Base-by-base conservation (phyloP, 2,797 vertebrate species). In the Aselliscus stoliczkanus region DNA sequence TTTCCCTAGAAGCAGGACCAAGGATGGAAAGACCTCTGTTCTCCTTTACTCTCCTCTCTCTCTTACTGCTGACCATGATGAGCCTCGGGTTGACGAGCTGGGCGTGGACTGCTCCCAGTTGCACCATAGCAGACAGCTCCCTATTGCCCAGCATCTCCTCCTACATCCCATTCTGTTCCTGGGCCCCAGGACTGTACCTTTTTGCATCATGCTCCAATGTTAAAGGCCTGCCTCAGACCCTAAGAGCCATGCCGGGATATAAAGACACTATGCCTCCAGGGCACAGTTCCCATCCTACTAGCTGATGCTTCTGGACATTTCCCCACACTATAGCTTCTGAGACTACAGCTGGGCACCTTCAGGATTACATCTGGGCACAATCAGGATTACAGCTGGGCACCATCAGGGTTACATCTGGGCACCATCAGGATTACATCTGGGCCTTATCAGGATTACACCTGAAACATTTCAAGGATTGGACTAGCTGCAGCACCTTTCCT, bases 121-220 rank as follows among this genome's bases (percentile, higher is more conserved):
- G 95, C 62, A 39, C 69, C 60, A 47, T 93, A 77, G 93, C 39
- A 75, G 93, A 97, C 14, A 58, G 72, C 29, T 85, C 80, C 72
- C 54, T 91, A 1, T 65, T 93, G 34, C 60, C 79, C n/a, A 88
- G 81, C 60, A 77, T 97, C n/a, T 88, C 88, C 67, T 82, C 23
- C 47, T 95, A 97, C 25, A 64, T 86, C 47, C 84, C 91, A 2
- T 85, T 72, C 60, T 96, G 90, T 39, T 9, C 93, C 17, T 91
- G 82, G 79, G 39, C 44, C 39, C 73, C 91, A 76, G 83, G 73
- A 69, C 79, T 93, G 23, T 73, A 92, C 15, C 25, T 89, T 70
- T 93, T 93, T 69, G 83, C 88, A 65, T 92, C 93, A 34, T 97
- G 95, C 39, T 93, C 60, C 34, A 85, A 88, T 27, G 47, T 96